Conservation (phyloP, 2,113 vertebrate genomes). For the Xenopus laevis region DNA sequence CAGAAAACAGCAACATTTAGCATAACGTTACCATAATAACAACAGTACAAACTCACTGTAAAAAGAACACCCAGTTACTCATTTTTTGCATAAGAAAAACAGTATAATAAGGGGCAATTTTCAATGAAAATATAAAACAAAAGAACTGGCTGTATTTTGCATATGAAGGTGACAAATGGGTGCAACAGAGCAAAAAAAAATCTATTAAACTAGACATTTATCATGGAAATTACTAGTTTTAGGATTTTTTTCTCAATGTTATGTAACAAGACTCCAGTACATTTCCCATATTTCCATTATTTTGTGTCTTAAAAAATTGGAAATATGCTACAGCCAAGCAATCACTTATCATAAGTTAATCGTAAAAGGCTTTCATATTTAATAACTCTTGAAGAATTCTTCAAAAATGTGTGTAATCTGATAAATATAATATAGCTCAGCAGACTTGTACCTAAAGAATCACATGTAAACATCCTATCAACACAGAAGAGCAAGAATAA, state of each 20-base stretch:
- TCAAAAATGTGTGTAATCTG: neutral
- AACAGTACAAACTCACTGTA: neutral
- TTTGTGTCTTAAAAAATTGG: slow-evolving; percentile 55
- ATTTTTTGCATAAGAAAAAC: neutral
- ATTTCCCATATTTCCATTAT: slow-evolving; percentile 50
- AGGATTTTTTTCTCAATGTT: slow-evolving; percentile 15
- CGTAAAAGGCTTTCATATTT: neutral
- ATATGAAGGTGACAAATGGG: neutral
- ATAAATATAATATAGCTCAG: neutral
- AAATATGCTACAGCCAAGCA: slow-evolving; percentile 50
- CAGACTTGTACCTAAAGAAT: too few relatives aligned
- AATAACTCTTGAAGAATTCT: neutral
- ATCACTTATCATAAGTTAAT: slow-evolving; percentile 53
- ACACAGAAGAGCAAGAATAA: too few relatives aligned
- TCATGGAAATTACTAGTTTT: slow-evolving; percentile 10
- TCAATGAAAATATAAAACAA: neutral
- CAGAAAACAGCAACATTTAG: too few relatives aligned
- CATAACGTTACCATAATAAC: neutral
- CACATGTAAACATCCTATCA: too few relatives aligned
- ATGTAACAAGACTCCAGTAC: neutral
- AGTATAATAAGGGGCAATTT: neutral
- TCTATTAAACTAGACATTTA: slow-evolving; percentile 3
- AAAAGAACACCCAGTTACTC: neutral
- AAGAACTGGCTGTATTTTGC: neutral
- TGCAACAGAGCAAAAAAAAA: neutral